Base-by-base conservation (phyloP, 2,888 invertebrate genomes). In the Metacarcinus magister region DNA sequence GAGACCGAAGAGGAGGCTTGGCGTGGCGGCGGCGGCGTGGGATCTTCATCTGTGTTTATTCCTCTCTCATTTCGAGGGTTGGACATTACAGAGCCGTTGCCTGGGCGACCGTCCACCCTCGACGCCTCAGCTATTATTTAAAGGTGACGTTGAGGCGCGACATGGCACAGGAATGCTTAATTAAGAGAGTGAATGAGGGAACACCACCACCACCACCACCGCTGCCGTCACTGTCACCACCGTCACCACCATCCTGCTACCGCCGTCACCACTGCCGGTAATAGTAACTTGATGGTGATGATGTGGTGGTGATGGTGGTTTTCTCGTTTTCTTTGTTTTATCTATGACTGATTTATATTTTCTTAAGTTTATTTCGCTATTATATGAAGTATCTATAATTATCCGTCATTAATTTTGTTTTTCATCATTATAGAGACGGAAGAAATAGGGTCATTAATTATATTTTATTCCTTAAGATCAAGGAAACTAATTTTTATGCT, bases 91-190 rank as follows among this genome's bases (percentile, higher is more conserved):
- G 67, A 19, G 19, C 67, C 67, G 67, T 67, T 67, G 67, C 67
- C 67, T n/a, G 67, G 67, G 67, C n/a, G 67, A 67, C 67, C 67
- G n/a, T n/a, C 8, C 67, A n/a, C 67, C 67, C 67, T n/a, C 67
- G 67, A 67, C 67, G 67, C 67, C 67, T 67, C 67, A n/a, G n/a
- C 23, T 67, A 67, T 67, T 67, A 67, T 67, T 67, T 67, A 67
- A 67, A 67, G 67, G 67, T 67, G 67, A 67, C 67, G 67, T n/a
- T n/a, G 67, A 67, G 67, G 19, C 67, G 67, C 67, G 67, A 67
- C 67, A 67, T n/a, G 67, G 67, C 67, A 67, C 67, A 67, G 67
- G 67, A 67, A 67, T 67, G 67, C 67, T 67, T 67, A 67, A 67
- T 67, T 67, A 67, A 67, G n/a, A n/a, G 67, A 67, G n/a, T 67